These are phyloP conservation scores for Bergia sp. DNA, from an alignment of 92 coral and sea anemone genomes.

Conservation along the genomic window DNA sequence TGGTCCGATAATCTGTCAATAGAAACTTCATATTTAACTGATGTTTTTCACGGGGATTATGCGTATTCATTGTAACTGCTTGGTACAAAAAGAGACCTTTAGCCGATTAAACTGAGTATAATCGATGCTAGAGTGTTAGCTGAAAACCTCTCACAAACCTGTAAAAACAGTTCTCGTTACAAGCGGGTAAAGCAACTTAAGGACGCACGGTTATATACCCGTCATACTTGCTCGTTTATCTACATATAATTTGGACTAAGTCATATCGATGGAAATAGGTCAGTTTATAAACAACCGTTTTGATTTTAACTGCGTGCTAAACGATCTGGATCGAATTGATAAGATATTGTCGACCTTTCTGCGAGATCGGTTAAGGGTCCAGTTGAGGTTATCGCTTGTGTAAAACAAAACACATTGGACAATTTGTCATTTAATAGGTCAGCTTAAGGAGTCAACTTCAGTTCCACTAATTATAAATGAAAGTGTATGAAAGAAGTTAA, in stretches of 20 bases:
- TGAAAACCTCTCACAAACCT: background rate
- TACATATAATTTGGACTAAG: too few relatives aligned
- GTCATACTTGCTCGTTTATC: background rate
- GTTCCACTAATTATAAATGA: too few relatives aligned
- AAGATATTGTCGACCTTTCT: background rate
- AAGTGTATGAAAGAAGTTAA: too few relatives aligned
- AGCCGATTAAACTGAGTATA: background rate
- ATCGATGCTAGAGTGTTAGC: background rate
- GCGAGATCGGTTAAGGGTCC: background rate
- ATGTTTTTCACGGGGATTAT: background rate
- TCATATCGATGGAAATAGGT: background rate
- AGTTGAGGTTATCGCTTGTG: background rate
- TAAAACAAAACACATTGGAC: background rate
- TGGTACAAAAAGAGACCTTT: background rate
- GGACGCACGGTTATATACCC: background rate
- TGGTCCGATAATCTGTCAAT: background rate
- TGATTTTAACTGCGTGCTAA: background rate
- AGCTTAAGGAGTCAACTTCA: too few relatives aligned
- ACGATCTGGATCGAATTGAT: background rate
- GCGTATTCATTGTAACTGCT: background rate
- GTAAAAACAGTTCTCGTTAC: background rate
- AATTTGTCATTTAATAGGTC: background rate
- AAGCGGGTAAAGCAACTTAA: background rate
- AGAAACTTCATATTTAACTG: too few relatives aligned
- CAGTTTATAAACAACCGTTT: background rate